phyloP scores from a whole-genome alignment of 2,888 invertebrate genomes.

The Sepioteuthis lessoniana region DNA sequence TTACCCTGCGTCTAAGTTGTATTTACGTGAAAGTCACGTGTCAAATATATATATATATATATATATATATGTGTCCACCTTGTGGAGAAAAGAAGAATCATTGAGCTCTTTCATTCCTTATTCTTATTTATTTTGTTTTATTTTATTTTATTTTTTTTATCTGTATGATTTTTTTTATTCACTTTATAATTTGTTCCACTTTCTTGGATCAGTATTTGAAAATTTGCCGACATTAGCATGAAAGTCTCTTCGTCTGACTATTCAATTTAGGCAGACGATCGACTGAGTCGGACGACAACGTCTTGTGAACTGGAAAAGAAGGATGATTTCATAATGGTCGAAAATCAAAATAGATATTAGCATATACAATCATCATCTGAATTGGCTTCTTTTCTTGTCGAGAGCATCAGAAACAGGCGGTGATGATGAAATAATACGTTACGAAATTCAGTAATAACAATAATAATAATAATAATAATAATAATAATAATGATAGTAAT shows the following conservation, averaged over 20 bases:
- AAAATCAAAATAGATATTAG: background rate
- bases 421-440: background rate
- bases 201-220: constrained; percentile 4
- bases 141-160: background rate
- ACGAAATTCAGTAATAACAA: background rate
- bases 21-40: background rate
- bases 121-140: background rate
- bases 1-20: background rate
- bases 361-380: background rate
- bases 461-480: background rate
- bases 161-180: background rate
- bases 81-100: background rate
- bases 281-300: background rate
- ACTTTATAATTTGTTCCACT: background rate
- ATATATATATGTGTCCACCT: background rate
- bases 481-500: background rate
- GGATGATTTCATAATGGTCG: background rate
- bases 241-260: background rate
- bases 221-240: constrained; percentile 6
- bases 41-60: background rate
- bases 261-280: constrained; percentile 33
- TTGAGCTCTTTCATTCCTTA: background rate
- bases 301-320: background rate
- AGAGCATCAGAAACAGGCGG: background rate
- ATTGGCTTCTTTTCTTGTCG: background rate